Evolutionary conservation across 1,140 invertebrate genomes (phyloP).

Genomic region (Caenorhabditis tropicalis): DNA sequence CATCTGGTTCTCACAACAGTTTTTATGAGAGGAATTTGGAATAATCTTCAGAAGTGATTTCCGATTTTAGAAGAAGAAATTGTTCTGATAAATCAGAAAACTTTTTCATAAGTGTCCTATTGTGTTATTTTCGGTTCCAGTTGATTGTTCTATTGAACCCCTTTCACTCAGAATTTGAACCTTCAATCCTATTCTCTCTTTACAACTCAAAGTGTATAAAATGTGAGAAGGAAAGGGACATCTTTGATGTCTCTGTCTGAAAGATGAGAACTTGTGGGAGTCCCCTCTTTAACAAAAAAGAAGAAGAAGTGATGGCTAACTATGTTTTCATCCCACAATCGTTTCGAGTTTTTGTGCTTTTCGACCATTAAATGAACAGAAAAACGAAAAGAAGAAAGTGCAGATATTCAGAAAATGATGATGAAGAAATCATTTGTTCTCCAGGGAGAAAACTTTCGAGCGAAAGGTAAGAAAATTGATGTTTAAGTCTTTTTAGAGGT

Average conservation of each 20-base stretch:
- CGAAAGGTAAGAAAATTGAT: no score
- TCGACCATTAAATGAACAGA: neutral
- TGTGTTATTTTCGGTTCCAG: neutral
- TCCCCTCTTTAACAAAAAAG: no score
- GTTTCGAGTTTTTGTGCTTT: neutral
- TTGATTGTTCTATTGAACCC: neutral
- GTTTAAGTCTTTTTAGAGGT: no score
- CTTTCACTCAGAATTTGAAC: neutral
- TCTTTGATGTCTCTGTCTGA: conserved; percentile 40
- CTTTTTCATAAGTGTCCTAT: neutral
- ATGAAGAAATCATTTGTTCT: no score
- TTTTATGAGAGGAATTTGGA: no score
- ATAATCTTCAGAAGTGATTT: no score
- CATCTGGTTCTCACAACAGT: no score
- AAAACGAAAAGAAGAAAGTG: neutral
- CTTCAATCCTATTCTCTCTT: neutral
- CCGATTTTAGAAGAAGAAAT: no score
- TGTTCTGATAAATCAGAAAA: neutral
- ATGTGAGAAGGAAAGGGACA: neutral
- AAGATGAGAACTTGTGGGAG: conserved; percentile 34
- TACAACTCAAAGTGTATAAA: neutral
- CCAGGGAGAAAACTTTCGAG: no score
- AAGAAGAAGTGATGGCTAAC: conserved; percentile 19
- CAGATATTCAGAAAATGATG: no score
- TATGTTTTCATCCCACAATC: neutral